Evolutionary conservation across 2,888 invertebrate genomes (phyloP).

Genomic region (Nemapogon koenigi): DNA sequence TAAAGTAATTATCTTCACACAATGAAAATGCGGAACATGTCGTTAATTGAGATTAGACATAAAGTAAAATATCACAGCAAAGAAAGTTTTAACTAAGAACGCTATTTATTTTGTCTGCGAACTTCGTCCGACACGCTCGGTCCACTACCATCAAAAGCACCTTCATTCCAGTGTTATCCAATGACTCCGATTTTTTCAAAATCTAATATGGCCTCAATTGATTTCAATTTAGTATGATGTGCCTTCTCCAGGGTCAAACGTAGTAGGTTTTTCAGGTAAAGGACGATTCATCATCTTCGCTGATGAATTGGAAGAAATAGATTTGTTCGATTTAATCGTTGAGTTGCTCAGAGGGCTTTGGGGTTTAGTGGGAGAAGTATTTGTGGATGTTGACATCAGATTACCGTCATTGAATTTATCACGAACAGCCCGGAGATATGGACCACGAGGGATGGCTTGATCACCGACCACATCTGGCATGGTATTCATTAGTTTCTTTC

Average conservation of each 20-base stretch:
- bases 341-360: constrained; percentile 24
- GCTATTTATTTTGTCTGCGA: constrained; percentile 3
- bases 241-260: constrained; percentile 40
- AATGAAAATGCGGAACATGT: constrained; percentile 2
- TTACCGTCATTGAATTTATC: constrained; percentile 48
- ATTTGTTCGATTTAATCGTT: constrained; percentile 33
- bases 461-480: constrained; percentile 54
- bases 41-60: neutral
- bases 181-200: no score
- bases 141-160: no score
- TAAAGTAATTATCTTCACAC: neutral
- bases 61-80: constrained; percentile 9
- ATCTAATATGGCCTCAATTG: no score
- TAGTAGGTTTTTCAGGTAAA: constrained; percentile 69
- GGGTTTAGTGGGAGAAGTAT: neutral
- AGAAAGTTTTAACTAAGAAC: constrained; percentile 5
- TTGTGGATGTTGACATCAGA: constrained; percentile 15
- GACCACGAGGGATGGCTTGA: constrained; percentile 55
- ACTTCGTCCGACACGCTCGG: neutral
- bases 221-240: constrained; percentile 29
- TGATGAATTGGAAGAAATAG: constrained; percentile 42
- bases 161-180: no score
- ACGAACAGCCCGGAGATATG: constrained; percentile 67
- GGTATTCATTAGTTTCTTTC: constrained; percentile 29
- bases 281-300: constrained; percentile 72